Evolutionary conservation across 2,797 vertebrate genomes (phyloP), one percentile per base, ranked within the genome.

Genomic region (Columba guinea): DNA sequence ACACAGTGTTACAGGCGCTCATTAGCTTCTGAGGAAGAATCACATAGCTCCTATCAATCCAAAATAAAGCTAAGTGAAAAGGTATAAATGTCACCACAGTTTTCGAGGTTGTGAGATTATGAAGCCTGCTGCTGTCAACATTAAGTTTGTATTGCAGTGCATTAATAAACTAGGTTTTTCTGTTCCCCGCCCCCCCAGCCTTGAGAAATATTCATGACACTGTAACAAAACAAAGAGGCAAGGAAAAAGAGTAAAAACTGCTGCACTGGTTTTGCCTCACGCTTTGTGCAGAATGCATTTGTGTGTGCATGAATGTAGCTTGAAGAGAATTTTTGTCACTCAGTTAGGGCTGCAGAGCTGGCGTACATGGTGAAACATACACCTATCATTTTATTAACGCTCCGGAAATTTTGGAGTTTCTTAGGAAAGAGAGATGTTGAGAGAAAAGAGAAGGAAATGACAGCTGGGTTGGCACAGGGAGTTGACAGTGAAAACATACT

Each of bases 21-120:
- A 71, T 93, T 96, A 91, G 26, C 80, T 95, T 96, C 87, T 95
- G 94, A 95, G 75, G 78, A 95, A 87, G 79, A 81, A 89, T 80
- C 71, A 14, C 82, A 56, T 46, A 86, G 48, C 83, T 90, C 60
- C 46, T 93, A 71, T 85, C 94, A 95, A 76, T 91, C 60, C 44
- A 69, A 90, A 60, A 69, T 69, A 53, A 93, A 94, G 53, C 80
- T 91, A 64, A 87, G 60, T 67, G 56, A 37, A 85, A 82, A 26
- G 11, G 56, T 74, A 65, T 59, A 96, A 96, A 96, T 79, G 69
- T 84, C 81, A 83, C 34, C 49, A n/a, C 34, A 22, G 55, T 91
- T 94, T 88, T 89, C 1, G 30, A 75, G 79, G 41, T 5, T 70
- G 32, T 53, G 90, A 85, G 10, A 39, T 82, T 93, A 51, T 83